Base-by-base conservation (phyloP, 2,113 vertebrate genomes). In the Actenoides hombroni region DNA sequence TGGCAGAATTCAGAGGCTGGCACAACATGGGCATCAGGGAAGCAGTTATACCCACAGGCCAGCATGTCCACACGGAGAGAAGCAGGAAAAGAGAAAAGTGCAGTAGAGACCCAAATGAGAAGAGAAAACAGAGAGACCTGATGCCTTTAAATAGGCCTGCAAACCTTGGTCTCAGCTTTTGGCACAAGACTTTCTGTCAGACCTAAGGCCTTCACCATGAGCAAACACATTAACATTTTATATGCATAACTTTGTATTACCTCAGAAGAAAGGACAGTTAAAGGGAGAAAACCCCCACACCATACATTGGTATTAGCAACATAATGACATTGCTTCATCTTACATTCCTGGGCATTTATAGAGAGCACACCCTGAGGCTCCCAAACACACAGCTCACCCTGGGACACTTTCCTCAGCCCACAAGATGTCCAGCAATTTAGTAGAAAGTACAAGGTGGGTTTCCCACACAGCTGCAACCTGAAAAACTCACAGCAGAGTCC, bases 1-100 rank as follows among this genome's bases (percentile, higher is more conserved):
- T 0, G 0, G 29, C 40, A 87, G 13, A 67, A 57, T 12, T 26
- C 40, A 35, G 40, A 28, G n/a, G 16, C 48, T 81, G 39, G 6
- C 42, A 56, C 53, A 54, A 13, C 26, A 9, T 0, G 3, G 44
- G 39, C 75, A 61, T 33, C 35, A 56, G 65, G 33, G 59, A 54
- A 46, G 44, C 18, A 51, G 9, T 42, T 44, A 53, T 18, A 48
- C 26, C 6, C 59, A 33, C 28, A 64, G 14, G 33, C 19, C n/a
- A 74, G 59, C 59, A 70, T 1, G 1, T n/a, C 74, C 31, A 25
- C 59, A 39, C 17, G 1, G 1, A 81, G 24, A 39, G 11, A 37
- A 13, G 18, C 16, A 60, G 49, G 21, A 31, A 60, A 76, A 73
- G 15, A 70, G 6, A 60, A 6, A 53, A 21, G 2, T 10, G 20